These are phyloP conservation scores for Drosophila paramelanica DNA, from an alignment of 2,888 invertebrate species.

Conservation along the genomic window DNA sequence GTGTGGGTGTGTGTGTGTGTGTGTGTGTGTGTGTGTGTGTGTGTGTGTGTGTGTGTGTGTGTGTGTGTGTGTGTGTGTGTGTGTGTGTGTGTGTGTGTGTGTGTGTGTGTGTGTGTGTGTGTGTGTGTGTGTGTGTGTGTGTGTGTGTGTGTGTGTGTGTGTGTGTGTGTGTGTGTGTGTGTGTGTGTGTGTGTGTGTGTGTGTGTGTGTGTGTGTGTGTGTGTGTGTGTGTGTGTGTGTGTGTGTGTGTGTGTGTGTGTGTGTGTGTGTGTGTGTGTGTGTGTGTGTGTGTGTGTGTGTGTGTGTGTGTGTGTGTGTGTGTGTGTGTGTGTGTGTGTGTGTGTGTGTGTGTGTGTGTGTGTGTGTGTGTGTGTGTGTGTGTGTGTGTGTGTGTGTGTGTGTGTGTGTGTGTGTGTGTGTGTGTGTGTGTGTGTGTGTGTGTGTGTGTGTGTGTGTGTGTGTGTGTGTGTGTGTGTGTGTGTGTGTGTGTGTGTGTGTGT, in stretches of 20 bases:
- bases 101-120: slow-evolving; percentile 21
- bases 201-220: slow-evolving; percentile 15
- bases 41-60: slow-evolving; percentile 17
- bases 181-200: slow-evolving; percentile 14
- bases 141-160: slow-evolving; percentile 12
- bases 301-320: slow-evolving; percentile 17
- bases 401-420: slow-evolving; percentile 12
- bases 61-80: slow-evolving; percentile 22
- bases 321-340: slow-evolving; percentile 22
- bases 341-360: slow-evolving; percentile 5
- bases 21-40: slow-evolving; percentile 17
- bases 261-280: slow-evolving; percentile 20
- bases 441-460: slow-evolving; percentile 14
- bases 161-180: slow-evolving; percentile 20
- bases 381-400: slow-evolving; percentile 23
- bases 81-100: slow-evolving; percentile 5
- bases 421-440: slow-evolving; percentile 20
- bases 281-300: slow-evolving; percentile 17
- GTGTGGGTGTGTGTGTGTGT: slow-evolving; percentile 17
- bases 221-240: slow-evolving; percentile 24
- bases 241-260: slow-evolving; percentile 10
- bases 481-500: slow-evolving; percentile 24
- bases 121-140: slow-evolving; percentile 23
- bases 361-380: slow-evolving; percentile 21
- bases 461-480: slow-evolving; percentile 15